Conservation (phyloP, 2,888 invertebrate species). For the Acanthosepion pharaonis region DNA sequence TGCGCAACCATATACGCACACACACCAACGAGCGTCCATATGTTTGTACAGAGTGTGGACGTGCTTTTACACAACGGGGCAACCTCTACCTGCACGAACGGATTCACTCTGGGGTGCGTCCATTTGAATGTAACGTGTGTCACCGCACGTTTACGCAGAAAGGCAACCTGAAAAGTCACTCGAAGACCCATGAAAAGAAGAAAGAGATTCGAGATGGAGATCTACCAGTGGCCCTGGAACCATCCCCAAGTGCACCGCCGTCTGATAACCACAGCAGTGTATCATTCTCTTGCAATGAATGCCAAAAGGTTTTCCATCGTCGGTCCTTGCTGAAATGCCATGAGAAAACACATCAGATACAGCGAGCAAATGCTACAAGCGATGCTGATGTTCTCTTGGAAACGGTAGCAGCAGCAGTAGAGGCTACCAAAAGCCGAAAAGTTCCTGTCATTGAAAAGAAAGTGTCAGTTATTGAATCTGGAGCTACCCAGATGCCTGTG, state of each 20-base stretch:
- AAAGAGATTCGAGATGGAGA: background rate
- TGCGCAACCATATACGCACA: slow-evolving; percentile 42
- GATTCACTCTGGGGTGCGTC: slow-evolving; percentile 33
- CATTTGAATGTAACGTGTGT: background rate
- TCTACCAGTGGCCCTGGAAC: background rate
- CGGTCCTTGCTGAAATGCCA: slow-evolving; percentile 36
- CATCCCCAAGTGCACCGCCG: background rate
- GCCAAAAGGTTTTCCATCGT: background rate
- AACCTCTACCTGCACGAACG: slow-evolving; percentile 38
- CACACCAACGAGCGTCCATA: slow-evolving; percentile 45
- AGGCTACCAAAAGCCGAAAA: background rate
- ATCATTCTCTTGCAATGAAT: background rate
- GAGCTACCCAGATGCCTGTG: background rate
- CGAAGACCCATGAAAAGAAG: background rate
- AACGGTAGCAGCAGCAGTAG: background rate
- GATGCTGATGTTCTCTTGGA: background rate
- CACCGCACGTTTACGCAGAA: slow-evolving; percentile 35
- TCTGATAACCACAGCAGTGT: background rate
- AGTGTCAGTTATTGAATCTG: background rate
- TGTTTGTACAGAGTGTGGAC: slow-evolving; percentile 39
- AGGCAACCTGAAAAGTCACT: slow-evolving; percentile 41
- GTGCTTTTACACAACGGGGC: slow-evolving; percentile 37
- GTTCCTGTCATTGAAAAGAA: background rate
- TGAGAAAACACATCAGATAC: background rate
- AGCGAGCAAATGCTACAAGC: background rate